Conservation (phyloP, 1,140 invertebrate species). For the Theocolax elegans region DNA sequence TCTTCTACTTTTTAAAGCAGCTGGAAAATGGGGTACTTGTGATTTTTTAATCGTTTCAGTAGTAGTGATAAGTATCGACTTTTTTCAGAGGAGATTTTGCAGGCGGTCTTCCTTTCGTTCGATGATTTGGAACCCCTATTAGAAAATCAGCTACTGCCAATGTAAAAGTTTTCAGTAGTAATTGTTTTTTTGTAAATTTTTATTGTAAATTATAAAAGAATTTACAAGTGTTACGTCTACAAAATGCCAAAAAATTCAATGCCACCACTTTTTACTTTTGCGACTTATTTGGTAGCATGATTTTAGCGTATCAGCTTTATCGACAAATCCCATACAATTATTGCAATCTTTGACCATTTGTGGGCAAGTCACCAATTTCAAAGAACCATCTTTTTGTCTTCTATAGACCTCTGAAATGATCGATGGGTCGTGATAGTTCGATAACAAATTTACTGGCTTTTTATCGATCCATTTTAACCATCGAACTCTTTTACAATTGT, state of each 20-base stretch:
- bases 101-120: slow-evolving; percentile 14
- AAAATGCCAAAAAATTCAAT: no score
- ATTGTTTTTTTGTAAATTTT: background rate
- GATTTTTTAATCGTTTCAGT: no score
- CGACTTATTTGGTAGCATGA: slow-evolving; percentile 54
- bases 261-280: slow-evolving; percentile 57
- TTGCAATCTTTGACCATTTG: slow-evolving; percentile 47
- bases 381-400: slow-evolving; percentile 48
- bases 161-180: background rate
- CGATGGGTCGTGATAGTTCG: slow-evolving; percentile 54
- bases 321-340: slow-evolving; percentile 49
- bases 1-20: no score
- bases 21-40: no score
- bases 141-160: slow-evolving; percentile 6
- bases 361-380: slow-evolving; percentile 43
- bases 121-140: background rate
- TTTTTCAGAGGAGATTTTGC: background rate
- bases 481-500: slow-evolving; percentile 52
- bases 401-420: slow-evolving; percentile 28
- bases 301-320: slow-evolving; percentile 53
- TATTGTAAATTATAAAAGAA: slow-evolving; percentile 37
- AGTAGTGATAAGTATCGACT: no score
- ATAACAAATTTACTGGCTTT: slow-evolving; percentile 56
- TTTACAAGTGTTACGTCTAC: slow-evolving; percentile 51
- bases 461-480: no score